Conservation (phyloP, 1,140 invertebrate genomes). For the Musca vetustissima region DNA sequence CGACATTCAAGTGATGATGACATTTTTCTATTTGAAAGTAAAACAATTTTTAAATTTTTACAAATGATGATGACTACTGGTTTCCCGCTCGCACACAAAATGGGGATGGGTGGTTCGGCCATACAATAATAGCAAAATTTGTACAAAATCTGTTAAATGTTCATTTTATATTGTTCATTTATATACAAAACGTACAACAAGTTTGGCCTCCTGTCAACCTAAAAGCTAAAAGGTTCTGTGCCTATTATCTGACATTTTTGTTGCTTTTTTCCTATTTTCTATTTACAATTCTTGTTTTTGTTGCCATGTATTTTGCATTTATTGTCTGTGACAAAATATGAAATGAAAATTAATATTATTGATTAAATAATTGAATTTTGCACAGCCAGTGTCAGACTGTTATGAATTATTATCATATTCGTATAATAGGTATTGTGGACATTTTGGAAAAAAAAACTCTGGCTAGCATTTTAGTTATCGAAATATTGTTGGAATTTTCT, state of each 20-base stretch:
- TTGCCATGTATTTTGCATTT: conserved; percentile 23
- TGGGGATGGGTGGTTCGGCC: no score
- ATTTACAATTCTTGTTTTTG: no score
- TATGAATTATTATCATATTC: conserved; percentile 14
- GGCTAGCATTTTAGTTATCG: no score
- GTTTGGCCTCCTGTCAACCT: background rate
- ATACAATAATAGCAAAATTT: no score
- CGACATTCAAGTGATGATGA: conserved; percentile 8
- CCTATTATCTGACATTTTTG: background rate
- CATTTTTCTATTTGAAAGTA: background rate
- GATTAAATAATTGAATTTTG: conserved; percentile 33
- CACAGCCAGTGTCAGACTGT: conserved; percentile 5
- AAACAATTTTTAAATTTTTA: conserved; percentile 13
- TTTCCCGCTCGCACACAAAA: no score
- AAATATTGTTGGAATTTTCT: no score
- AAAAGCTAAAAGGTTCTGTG: no score
- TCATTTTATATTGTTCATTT: background rate
- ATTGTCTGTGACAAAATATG: conserved; percentile 32
- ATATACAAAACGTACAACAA: background rate
- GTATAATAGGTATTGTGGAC: no score
- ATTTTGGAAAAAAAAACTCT: no score
- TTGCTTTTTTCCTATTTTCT: no score
- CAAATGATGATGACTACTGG: no score
- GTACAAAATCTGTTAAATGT: no score
- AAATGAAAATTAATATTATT: conserved; percentile 34